Percentiles rank a stretch among this genome's conserved stretches.
Evolutionary conservation across 2,797 vertebrate species (phyloP).

Genomic region (Urophycis tenuis): DNA sequence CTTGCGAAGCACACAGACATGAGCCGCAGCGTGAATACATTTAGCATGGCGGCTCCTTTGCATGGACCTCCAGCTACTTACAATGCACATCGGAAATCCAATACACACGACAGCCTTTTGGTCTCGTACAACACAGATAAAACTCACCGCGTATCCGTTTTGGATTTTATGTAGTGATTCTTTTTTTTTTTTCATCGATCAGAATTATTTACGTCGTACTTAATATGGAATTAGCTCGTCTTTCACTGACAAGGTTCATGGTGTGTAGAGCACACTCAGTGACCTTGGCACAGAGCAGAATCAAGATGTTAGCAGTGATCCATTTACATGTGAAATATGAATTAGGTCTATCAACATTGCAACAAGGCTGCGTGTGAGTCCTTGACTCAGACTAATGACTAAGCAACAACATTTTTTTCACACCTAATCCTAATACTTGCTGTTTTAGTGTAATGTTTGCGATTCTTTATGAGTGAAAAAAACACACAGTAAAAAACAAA

Average conservation of each 20-base stretch:
- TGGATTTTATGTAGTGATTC: neutral
- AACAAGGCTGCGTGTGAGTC: neutral
- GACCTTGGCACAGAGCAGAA: neutral
- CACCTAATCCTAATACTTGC: too few species aligned
- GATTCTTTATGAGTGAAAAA: too few species aligned
- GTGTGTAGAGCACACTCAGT: neutral
- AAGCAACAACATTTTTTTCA: too few species aligned
- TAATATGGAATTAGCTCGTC: neutral
- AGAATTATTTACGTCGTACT: neutral
- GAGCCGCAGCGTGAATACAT: neutral
- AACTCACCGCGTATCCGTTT: neutral
- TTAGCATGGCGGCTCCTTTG: neutral
- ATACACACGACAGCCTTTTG: neutral
- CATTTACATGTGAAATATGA: neutral
- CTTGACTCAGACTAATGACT: neutral
- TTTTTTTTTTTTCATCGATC: neutral
- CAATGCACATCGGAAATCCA: neutral
- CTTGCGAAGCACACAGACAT: constrained; percentile 21
- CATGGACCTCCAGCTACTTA: neutral
- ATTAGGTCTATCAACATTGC: neutral
- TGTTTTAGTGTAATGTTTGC: neutral
- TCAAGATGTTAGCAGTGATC: neutral
- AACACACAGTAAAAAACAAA: too few species aligned
- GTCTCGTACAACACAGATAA: neutral
- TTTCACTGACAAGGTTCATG: neutral